A percentile compares a stretch with the other conserved stretches of the same genome.
Evolutionary conservation across 2,113 vertebrate species (phyloP).

Genomic region (Dromiciops gliroides): DNA sequence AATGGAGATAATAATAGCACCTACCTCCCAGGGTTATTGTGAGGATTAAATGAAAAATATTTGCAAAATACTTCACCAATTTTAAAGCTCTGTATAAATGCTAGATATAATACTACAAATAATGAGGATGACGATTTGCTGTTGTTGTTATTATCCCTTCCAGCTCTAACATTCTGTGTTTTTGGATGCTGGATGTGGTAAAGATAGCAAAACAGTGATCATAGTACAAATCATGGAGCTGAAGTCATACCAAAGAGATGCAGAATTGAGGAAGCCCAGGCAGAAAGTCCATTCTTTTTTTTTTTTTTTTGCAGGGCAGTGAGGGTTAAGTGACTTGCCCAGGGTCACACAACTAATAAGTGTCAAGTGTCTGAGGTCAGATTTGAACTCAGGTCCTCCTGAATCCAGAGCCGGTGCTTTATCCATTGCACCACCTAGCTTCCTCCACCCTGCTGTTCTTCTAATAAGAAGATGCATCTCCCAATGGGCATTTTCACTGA

Average conservation of each 20-base stretch:
- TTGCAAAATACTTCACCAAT: not conserved
- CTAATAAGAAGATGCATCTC: not conserved
- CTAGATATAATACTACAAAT: not conserved
- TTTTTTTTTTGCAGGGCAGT: too few relatives aligned
- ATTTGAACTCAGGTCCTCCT: too few relatives aligned
- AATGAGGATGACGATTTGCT: not conserved
- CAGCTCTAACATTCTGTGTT: not conserved
- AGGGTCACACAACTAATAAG: too few relatives aligned
- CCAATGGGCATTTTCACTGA: not conserved
- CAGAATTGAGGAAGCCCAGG: not conserved
- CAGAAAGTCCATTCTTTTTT: not conserved
- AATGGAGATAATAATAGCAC: not conserved
- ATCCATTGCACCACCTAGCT: too few relatives aligned
- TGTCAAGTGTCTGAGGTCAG: too few relatives aligned
- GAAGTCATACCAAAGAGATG: not conserved
- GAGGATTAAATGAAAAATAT: not conserved
- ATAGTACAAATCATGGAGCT: not conserved
- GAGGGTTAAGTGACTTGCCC: too few relatives aligned
- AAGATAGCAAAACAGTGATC: not conserved
- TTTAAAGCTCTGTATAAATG: not conserved
- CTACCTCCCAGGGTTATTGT: not conserved
- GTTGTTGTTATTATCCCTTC: not conserved
- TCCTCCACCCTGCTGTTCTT: not conserved
- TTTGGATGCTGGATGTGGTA: not conserved
- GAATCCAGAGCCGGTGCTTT: too few relatives aligned